Base-by-base conservation (phyloP, 2,113 vertebrate genomes). In the Pseudolaguvia tuberculata region DNA sequence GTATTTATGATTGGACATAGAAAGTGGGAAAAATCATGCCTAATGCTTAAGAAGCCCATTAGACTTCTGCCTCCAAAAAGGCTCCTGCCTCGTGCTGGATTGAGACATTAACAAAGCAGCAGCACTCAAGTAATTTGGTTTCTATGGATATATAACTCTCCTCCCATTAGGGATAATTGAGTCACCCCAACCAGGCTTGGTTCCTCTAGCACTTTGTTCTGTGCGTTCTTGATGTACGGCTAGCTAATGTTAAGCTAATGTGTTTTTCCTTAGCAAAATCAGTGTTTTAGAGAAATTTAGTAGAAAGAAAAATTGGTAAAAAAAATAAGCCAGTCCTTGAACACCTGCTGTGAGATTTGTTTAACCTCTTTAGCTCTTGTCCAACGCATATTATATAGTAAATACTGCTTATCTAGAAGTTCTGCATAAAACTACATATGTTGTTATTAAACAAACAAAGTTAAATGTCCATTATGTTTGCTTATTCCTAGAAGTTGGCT, bases 151-250 rank as follows among this genome's bases (percentile, higher is more conserved):
- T 58, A 82, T 79, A 66, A 67, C 78, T 77, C 71, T 68, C 31
- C 42, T 82, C 62, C 67, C 72, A 82, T 78, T 68, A 82, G 21
- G 53, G 57, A 39, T 80, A 78, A 82, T 63, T 72, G 74, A 77
- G 81, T 79, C 78, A 79, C 75, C 39, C 67, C 27, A 47, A 55
- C 58, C 48, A 56, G 27, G 59, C 61, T 52, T 42, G 25, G 47
- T 72, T 74, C 50, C 48, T 58, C 75, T 61, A 29, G 56, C 70
- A 70, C 73, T 72, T 21, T 68, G 51, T 66, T 65, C n/a, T n/a
- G 63, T 47, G 73, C 69, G 56, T 75, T 61, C 71, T 70, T 63
- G n/a, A n/a, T 61, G n/a, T 63, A 55, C 57, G 62, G 20, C 48
- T 21, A 55, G 69, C 59, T 9, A 59, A 68, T 35, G n/a, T n/a